phyloP scores from a whole-genome alignment of 2,888 invertebrate species.

The Oeneis ivallda region DNA sequence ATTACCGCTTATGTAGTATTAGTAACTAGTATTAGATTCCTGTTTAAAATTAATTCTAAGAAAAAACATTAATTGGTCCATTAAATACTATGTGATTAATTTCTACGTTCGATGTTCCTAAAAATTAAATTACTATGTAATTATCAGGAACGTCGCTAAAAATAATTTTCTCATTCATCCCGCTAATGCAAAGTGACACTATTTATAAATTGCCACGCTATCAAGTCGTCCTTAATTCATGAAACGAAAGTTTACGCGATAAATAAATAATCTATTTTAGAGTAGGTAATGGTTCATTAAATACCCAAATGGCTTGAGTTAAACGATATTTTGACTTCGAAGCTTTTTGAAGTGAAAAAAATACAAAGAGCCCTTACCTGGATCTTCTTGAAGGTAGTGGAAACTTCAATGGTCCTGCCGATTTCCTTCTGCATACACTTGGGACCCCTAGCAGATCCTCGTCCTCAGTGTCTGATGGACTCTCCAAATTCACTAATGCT shows the following conservation, averaged over 20 bases:
- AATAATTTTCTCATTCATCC: slow-evolving; percentile 4
- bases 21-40: too few species aligned
- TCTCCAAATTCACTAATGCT: slow-evolving; percentile 74
- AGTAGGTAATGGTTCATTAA: not conserved
- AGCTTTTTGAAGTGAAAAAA: not conserved
- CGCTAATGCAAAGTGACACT: slow-evolving; percentile 19
- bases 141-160: not conserved
- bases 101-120: too few species aligned
- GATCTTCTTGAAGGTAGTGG: slow-evolving; percentile 65
- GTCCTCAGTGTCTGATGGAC: slow-evolving; percentile 70
- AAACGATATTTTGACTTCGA: not conserved
- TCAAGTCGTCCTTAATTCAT: slow-evolving; percentile 6
- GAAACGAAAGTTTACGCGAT: slow-evolving; percentile 15
- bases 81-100: not conserved
- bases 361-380: slow-evolving; percentile 56
- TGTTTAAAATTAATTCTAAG: not conserved
- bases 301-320: slow-evolving; percentile 1
- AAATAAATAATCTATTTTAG: slow-evolving; percentile 17
- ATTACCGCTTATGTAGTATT: too few species aligned
- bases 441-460: slow-evolving; percentile 76
- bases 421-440: slow-evolving; percentile 75
- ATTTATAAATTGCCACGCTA: slow-evolving; percentile 12
- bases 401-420: slow-evolving; percentile 75
- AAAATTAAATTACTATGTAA: not conserved
- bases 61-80: not conserved